Conservation (phyloP, 2,888 invertebrate genomes). For the Lepidocyrtoides sp. region DNA sequence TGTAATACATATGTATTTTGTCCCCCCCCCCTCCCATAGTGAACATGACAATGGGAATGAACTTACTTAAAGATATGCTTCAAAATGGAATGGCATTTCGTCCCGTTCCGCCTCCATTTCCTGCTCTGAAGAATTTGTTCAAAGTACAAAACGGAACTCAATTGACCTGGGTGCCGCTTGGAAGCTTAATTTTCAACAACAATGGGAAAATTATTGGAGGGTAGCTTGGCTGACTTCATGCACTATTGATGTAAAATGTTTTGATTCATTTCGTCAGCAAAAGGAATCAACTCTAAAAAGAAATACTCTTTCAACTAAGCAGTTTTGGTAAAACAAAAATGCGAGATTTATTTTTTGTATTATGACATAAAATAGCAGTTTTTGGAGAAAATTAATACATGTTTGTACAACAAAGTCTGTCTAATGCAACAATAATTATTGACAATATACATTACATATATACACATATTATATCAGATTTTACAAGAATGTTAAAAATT, state of each 20-base stretch:
- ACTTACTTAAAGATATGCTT: slow-evolving; percentile 44
- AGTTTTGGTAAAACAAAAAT: too few relatives aligned
- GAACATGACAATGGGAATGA: slow-evolving; percentile 55
- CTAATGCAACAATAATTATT: not conserved
- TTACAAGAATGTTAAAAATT: not conserved
- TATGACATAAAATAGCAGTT: too few relatives aligned
- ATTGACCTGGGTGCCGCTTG: slow-evolving; percentile 74
- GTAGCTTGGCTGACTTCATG: too few relatives aligned
- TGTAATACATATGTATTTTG: not conserved
- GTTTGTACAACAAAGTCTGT: too few relatives aligned
- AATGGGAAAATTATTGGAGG: slow-evolving; percentile 74
- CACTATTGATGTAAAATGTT: too few relatives aligned
- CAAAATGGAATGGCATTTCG: slow-evolving; percentile 56
- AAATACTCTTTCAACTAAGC: slow-evolving; percentile 39
- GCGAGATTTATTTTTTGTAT: too few relatives aligned
- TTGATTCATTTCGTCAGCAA: too few relatives aligned
- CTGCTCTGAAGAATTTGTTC: slow-evolving; percentile 64
- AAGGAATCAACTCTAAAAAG: not conserved
- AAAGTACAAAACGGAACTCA: slow-evolving; percentile 68
- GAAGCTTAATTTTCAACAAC: slow-evolving; percentile 68
- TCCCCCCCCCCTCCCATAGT: not conserved
- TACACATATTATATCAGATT: not conserved
- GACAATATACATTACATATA: not conserved
- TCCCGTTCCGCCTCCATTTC: slow-evolving; percentile 36
- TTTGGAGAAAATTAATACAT: too few relatives aligned